Evolutionary conservation across 2,888 invertebrate genomes (phyloP).

Genomic region (Acanthosepion lycidas): DNA sequence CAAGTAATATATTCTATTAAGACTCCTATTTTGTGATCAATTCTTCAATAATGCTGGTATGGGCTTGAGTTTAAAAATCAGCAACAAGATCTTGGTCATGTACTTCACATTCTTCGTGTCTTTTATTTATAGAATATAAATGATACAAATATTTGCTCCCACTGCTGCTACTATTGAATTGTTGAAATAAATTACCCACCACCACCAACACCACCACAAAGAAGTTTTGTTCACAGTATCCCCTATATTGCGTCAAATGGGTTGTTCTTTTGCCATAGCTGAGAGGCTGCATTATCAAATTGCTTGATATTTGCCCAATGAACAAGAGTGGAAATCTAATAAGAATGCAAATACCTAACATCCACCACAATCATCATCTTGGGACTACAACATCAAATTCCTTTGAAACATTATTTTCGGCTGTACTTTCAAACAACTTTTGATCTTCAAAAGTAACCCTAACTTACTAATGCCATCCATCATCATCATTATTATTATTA

Average conservation of each 20-base stretch:
- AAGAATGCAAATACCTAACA: neutral
- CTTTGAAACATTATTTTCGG: neutral
- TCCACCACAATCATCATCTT: neutral
- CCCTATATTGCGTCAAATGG: neutral
- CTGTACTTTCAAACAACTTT: neutral
- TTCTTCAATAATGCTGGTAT: no score
- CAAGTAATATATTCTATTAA: no score
- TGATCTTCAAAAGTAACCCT: neutral
- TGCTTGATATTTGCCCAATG: neutral
- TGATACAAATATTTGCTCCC: neutral
- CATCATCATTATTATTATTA: neutral
- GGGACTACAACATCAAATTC: neutral
- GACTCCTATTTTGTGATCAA: no score
- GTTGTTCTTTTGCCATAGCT: no score
- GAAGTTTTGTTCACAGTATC: neutral
- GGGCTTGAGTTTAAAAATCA: no score
- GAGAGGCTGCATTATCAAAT: neutral
- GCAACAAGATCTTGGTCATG: no score
- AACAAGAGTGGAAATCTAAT: neutral
- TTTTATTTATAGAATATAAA: neutral
- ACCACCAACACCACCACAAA: neutral
- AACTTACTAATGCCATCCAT: neutral
- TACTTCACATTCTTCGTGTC: neutral
- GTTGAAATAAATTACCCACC: neutral
- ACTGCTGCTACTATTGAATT: neutral